A percentile compares a stretch with the other conserved stretches of the same genome.
phyloP scores from a whole-genome alignment of 2,113 vertebrate genomes.

The Hassar affinis region DNA sequence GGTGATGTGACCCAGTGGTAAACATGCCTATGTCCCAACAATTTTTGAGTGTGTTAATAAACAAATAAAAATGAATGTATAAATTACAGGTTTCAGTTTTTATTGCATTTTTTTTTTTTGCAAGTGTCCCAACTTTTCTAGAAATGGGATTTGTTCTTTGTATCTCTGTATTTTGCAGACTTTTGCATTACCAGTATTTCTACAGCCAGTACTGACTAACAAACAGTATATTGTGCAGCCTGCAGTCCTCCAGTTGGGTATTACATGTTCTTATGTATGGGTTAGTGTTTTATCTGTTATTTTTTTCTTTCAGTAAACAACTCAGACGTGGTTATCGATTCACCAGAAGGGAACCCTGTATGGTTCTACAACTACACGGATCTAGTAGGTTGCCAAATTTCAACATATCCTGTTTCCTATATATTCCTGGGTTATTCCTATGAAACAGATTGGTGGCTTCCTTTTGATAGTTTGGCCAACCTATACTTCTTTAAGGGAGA shows the following conservation, averaged over 20 bases:
- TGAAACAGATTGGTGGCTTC: not conserved
- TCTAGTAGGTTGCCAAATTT: conserved; percentile 72
- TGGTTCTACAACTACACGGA: conserved; percentile 72
- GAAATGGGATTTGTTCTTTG: no score
- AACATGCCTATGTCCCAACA: no score
- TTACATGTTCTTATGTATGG: not conserved
- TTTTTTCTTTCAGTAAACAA: conserved; percentile 77
- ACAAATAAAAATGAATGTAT: no score
- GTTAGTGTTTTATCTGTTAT: conserved; percentile 17
- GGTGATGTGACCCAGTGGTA: no score
- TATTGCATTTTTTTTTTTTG: no score
- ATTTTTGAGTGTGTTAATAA: no score
- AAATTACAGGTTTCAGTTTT: no score
- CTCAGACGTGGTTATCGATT: conserved; percentile 67
- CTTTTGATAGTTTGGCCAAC: not conserved
- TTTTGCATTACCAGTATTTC: not conserved
- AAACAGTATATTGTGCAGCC: not conserved
- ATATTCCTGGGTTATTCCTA: not conserved
- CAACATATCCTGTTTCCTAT: not conserved
- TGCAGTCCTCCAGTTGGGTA: not conserved
- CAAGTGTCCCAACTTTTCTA: no score
- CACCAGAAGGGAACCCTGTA: conserved; percentile 51
- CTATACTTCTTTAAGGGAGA: not conserved
- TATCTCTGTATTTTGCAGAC: not conserved
- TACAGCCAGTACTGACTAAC: not conserved